Evolutionary conservation across 2,113 vertebrate genomes (phyloP).

Genomic region (Campylomormyrus numenius): DNA sequence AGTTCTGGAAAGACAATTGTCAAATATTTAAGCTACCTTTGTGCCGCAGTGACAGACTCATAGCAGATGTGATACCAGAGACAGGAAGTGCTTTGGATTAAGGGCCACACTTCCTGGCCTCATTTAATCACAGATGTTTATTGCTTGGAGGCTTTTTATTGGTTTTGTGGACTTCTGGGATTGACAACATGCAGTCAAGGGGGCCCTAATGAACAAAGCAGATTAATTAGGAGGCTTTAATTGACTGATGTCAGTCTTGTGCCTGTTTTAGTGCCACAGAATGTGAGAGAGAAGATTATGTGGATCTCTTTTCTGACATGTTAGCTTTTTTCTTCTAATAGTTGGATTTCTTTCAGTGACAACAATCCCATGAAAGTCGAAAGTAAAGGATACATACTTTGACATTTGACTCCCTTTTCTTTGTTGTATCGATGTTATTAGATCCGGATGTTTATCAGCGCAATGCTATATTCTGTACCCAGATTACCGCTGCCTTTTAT

Average conservation of each 20-base stretch:
- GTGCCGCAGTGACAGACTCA: not conserved
- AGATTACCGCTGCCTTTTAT: conserved; percentile 20
- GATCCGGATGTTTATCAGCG: conserved; percentile 35
- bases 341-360: not conserved
- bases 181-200: conserved; percentile 30
- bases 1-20: not conserved
- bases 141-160: not conserved
- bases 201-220: conserved; percentile 28
- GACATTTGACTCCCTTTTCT: not conserved
- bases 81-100: not conserved
- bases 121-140: not conserved
- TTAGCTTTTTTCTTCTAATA: not conserved
- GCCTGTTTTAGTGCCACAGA: not conserved
- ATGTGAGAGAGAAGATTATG: not conserved
- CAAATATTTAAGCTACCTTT: not conserved
- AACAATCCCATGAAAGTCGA: not conserved
- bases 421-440: conserved; percentile 30
- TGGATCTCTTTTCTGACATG: not conserved
- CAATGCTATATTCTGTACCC: conserved; percentile 21
- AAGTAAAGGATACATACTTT: conserved; percentile 1
- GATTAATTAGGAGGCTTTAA: conserved; percentile 36
- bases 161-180: conserved; percentile 14
- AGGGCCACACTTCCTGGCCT: not conserved
- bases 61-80: not conserved
- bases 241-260: conserved; percentile 36